phyloP scores from a whole-genome alignment of 2,113 vertebrate species.

The Sula dactylatra region DNA sequence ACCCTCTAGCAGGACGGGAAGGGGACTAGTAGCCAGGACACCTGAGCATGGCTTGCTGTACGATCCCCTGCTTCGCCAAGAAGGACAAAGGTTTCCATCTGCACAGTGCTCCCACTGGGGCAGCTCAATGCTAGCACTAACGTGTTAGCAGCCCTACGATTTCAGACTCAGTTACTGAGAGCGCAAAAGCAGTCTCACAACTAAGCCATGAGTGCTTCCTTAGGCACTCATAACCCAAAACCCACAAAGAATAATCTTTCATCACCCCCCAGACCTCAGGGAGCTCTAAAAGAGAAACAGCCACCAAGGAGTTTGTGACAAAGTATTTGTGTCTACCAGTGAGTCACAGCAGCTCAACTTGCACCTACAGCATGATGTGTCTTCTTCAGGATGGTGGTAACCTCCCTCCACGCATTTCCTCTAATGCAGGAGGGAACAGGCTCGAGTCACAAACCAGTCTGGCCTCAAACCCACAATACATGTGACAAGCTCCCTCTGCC shows the following conservation, averaged over 20 bases:
- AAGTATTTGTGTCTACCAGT: neutral
- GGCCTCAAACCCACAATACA: neutral
- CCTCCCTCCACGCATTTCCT: neutral
- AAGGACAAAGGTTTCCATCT: neutral
- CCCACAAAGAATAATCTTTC: neutral
- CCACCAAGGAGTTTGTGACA: neutral
- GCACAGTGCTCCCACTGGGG: neutral
- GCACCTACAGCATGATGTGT: neutral
- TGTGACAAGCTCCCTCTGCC: neutral
- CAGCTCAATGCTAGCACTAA: neutral
- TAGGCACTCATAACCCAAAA: neutral
- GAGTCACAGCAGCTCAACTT: neutral
- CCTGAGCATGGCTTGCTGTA: neutral
- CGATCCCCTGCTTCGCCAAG: neutral
- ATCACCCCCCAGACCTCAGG: neutral
- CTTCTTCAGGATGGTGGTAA: neutral
- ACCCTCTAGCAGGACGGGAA: neutral
- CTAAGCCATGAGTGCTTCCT: neutral
- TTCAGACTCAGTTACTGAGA: neutral
- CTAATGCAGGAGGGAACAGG: neutral
- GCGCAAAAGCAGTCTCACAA: neutral
- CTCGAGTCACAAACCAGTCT: neutral
- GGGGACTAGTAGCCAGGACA: neutral
- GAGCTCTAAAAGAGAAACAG: neutral
- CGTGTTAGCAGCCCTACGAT: fast-evolving